Evolutionary conservation across 2,113 vertebrate genomes (phyloP).

Genomic region (Percopsis transmontana): DNA sequence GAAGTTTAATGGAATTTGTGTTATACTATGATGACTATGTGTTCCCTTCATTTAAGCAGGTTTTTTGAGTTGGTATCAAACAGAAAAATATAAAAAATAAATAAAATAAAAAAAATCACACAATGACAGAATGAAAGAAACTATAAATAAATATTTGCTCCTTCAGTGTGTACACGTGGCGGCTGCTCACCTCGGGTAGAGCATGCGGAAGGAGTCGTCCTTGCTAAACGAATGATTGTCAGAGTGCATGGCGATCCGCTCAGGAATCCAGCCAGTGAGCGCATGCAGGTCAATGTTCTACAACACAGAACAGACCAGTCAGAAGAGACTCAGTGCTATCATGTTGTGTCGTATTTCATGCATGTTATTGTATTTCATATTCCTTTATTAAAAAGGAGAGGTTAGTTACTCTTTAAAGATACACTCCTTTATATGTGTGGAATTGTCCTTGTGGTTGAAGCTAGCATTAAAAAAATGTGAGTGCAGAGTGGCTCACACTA

Average conservation of each 20-base stretch:
- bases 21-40: too few species aligned
- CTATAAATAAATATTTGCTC: not conserved
- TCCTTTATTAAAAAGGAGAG: not conserved
- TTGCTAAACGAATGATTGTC: constrained; percentile 96
- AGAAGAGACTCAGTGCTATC: not conserved
- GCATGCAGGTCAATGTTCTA: constrained; percentile 98
- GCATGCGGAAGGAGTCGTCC: constrained; percentile 95
- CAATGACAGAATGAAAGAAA: not conserved
- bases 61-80: not conserved
- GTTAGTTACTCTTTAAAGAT: too few species aligned
- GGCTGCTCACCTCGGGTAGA: constrained; percentile 88
- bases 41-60: too few species aligned
- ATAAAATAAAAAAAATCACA: not conserved
- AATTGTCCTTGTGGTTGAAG: too few species aligned
- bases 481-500: not conserved
- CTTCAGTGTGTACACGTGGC: not conserved
- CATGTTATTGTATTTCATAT: not conserved
- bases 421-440: too few species aligned
- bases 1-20: too few species aligned
- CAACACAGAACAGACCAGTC: not conserved
- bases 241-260: constrained; percentile 98
- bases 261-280: constrained; percentile 97
- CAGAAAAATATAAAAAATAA: not conserved
- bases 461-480: too few species aligned
- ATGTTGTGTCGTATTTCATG: not conserved